Evolutionary conservation across 2,113 vertebrate species (phyloP).

Genomic region (Triplophysa tibetana): DNA sequence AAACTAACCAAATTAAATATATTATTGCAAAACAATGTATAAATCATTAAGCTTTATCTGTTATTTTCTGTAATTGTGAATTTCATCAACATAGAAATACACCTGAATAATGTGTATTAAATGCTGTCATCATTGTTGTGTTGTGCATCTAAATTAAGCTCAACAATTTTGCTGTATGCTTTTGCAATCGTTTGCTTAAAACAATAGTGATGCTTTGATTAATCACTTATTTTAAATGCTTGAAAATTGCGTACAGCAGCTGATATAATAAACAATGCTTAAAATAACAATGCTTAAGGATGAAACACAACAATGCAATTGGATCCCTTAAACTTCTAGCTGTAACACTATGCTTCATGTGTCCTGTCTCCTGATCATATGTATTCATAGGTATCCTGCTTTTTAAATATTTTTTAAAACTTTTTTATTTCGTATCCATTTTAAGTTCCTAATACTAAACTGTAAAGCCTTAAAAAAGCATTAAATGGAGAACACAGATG

Average conservation of each 20-base stretch:
- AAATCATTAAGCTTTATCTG: neutral
- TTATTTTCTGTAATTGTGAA: neutral
- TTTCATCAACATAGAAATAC: neutral
- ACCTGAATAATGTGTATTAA: neutral
- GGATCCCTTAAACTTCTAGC: neutral
- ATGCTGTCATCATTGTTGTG: neutral
- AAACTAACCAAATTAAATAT: neutral
- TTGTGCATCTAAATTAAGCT: neutral
- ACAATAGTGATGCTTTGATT: neutral
- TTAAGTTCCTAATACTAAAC: neutral
- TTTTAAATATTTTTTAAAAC: neutral
- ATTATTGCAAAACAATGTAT: neutral
- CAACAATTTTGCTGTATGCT: neutral
- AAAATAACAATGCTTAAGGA: neutral
- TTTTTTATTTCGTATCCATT: too few species aligned
- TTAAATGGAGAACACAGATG: neutral
- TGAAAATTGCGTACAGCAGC: too few species aligned
- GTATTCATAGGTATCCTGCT: neutral
- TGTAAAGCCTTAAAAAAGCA: neutral
- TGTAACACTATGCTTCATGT: neutral
- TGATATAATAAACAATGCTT: neutral
- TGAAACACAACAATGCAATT: neutral
- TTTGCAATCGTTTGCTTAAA: neutral
- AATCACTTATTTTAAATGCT: neutral
- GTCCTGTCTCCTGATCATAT: neutral